Evolutionary conservation across 2,888 invertebrate genomes (phyloP), one percentile per base, ranked within the genome.

Genomic region (Protophormia terraenovae): DNA sequence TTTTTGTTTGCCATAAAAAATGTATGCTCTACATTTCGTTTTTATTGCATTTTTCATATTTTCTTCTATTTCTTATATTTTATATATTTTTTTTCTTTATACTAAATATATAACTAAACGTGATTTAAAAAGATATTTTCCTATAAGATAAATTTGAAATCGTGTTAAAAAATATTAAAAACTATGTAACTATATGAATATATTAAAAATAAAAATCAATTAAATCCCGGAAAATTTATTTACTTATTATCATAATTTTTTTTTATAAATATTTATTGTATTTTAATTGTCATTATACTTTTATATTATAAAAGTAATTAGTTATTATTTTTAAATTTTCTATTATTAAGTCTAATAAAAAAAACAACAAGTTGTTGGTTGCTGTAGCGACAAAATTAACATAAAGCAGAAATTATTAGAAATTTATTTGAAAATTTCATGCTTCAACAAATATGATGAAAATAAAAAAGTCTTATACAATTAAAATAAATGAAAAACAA

Each of bases 151-250:
- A 53, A 55, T 22, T 12, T 27, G 32, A 71, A 47, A 73, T 66
- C 72, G 72, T 71, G 53, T 24, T 79, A 22, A 53, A 62, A 76
- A n/a, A n/a, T n/a, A n/a, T n/a, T n/a, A n/a, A n/a, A n/a, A 72
- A 53, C 16, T 45, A 27, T 50, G 19, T 19, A 47, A 1, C 5
- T 64, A 6, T 24, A 24, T 35, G 47, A 50, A 62, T 75, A 35
- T 2, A 50, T 35, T 24, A 19, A 4, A 47, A 5, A 8, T 53
- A 75, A 53, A 53, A 35, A 38, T n/a, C 38, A 76, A 47, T 60
- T 60, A 60, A 47, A 50, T 19, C 8, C 60, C 69, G 78, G 47
- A 78, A 60, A 69, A 69, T 50, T 24, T 45, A n/a, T 24, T 76
- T 62, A 27, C 41, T 16, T 45, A 45, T 55, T 35, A 58, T 24